Evolutionary conservation across 2,113 vertebrate genomes (phyloP).

Genomic region (Isurus oxyrinchus): DNA sequence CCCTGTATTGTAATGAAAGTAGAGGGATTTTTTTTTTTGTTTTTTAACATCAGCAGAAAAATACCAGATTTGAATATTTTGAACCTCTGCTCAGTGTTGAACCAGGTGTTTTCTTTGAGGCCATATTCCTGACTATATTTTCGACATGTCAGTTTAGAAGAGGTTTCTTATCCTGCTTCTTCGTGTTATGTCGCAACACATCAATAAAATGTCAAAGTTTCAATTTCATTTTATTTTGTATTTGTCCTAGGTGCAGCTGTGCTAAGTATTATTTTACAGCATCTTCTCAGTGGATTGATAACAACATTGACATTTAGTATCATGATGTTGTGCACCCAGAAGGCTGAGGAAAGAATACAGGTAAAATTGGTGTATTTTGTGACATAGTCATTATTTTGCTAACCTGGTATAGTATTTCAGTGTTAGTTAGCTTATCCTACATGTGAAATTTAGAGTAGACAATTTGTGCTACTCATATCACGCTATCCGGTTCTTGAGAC

Average conservation of each 20-base stretch:
- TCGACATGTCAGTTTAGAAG: neutral
- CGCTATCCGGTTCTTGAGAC: neutral
- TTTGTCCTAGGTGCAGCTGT: constrained; percentile 35
- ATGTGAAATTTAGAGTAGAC: neutral
- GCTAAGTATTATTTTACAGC: constrained; percentile 35
- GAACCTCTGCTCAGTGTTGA: neutral
- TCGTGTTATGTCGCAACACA: neutral
- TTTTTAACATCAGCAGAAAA: neutral
- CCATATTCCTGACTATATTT: constrained; percentile 10
- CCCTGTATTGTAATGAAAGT: constrained; percentile 12
- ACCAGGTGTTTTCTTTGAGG: constrained; percentile 30
- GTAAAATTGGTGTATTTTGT: neutral
- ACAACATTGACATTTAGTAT: constrained; percentile 36
- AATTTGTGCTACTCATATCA: neutral
- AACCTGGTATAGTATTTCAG: neutral
- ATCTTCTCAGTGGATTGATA: constrained; percentile 34
- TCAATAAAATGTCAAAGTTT: constrained; percentile 29
- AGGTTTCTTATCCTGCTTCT: neutral
- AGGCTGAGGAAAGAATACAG: constrained; percentile 32
- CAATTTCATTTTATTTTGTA: constrained; percentile 22
- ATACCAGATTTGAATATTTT: neutral
- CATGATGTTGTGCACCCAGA: constrained; percentile 32
- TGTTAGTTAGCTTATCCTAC: neutral
- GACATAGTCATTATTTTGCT: neutral
- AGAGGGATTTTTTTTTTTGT: neutral